Conservation (phyloP, 2,797 vertebrate genomes). For the Acestrorhynchus altus region DNA sequence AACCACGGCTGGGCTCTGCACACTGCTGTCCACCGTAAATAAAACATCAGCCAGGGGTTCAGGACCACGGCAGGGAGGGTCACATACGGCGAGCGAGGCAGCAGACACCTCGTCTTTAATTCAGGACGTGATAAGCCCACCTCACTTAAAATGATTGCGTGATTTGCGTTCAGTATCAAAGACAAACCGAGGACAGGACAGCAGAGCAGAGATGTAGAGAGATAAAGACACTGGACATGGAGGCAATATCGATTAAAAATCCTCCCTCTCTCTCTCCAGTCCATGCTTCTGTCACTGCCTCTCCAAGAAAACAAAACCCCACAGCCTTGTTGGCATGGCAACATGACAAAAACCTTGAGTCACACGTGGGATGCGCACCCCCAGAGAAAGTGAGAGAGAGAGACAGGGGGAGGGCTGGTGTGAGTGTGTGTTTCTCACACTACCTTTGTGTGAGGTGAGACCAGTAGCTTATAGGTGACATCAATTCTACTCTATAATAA, state of each 20-base stretch:
- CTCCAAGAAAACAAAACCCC: conserved; percentile 46
- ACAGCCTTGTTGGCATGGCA: conserved; percentile 57
- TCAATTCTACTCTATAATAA: neutral
- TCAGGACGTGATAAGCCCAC: neutral
- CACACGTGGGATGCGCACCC: conserved; percentile 34
- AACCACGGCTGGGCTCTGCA: neutral
- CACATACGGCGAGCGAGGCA: too few species aligned
- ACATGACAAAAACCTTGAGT: conserved; percentile 59
- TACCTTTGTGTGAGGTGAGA: neutral
- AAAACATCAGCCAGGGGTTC: neutral
- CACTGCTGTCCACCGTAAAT: neutral
- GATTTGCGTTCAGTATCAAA: neutral
- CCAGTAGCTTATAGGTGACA: neutral
- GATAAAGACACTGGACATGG: neutral
- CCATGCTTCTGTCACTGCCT: conserved; percentile 2
- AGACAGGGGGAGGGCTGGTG: neutral
- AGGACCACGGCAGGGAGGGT: neutral
- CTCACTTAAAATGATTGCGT: neutral
- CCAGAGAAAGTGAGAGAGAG: neutral
- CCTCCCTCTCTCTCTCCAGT: neutral
- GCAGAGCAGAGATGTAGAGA: neutral
- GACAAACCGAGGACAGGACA: neutral
- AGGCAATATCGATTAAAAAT: conserved; percentile 26
- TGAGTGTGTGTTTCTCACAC: neutral
- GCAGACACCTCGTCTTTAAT: neutral